These are phyloP conservation scores for Aphaenogaster floridana DNA, from an alignment of 1,140 invertebrate genomes.

Conservation along the genomic window DNA sequence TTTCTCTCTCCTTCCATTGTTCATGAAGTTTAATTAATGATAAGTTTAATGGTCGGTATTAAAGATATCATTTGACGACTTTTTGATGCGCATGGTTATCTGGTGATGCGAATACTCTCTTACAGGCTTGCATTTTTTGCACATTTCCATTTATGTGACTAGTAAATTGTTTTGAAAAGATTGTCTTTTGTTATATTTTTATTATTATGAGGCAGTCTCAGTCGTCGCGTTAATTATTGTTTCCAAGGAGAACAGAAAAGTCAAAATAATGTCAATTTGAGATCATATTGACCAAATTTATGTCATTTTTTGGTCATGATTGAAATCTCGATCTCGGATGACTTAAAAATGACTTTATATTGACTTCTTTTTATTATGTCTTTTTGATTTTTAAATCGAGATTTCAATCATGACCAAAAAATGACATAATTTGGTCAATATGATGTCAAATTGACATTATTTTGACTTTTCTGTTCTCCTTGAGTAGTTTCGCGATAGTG, in stretches of 20 bases:
- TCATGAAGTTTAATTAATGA: neutral
- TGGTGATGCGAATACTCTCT: neutral
- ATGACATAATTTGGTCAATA: too few relatives aligned
- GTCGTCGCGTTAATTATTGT: conserved; percentile 6
- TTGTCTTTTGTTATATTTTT: neutral
- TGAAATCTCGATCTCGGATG: too few relatives aligned
- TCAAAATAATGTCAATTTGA: too few relatives aligned
- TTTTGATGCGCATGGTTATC: neutral
- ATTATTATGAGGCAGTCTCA: conserved; percentile 5
- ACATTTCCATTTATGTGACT: neutral
- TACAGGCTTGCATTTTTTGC: neutral
- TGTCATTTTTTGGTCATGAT: too few relatives aligned
- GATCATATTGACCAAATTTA: too few relatives aligned
- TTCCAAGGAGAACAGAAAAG: neutral
- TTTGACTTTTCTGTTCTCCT: too few relatives aligned
- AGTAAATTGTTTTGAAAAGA: neutral
- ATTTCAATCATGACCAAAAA: too few relatives aligned
- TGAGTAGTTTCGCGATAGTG: neutral
- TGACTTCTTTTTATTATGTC: too few relatives aligned
- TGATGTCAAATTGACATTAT: too few relatives aligned
- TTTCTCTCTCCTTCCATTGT: neutral
- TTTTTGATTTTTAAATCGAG: too few relatives aligned
- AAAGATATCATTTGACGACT: neutral
- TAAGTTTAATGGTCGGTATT: neutral
- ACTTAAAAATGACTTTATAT: too few relatives aligned